A percentile compares a stretch with the other conserved stretches of the same genome.
phyloP scores from a whole-genome alignment of 2,113 vertebrate species.

The Climacteris rufus region DNA sequence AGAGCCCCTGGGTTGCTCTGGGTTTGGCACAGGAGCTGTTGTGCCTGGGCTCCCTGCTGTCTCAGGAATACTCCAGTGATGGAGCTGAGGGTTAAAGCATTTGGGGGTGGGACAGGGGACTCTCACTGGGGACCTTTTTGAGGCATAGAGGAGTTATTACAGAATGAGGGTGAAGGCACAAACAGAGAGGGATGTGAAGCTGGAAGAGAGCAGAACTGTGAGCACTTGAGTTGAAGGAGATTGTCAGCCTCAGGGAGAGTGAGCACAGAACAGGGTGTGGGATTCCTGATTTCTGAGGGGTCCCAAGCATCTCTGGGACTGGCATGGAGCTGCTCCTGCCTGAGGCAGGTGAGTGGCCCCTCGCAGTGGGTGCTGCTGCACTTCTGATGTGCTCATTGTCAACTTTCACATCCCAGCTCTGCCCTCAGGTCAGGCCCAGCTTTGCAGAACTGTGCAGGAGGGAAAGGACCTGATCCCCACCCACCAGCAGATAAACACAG shows the following conservation, averaged over 20 bases:
- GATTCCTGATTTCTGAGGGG: neutral
- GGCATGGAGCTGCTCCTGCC: neutral
- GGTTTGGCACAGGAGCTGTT: neutral
- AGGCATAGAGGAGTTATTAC: neutral
- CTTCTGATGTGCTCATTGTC: neutral
- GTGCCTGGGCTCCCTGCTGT: neutral
- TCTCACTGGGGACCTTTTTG: rapidly evolving
- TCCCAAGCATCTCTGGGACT: neutral
- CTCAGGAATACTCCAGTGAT: neutral
- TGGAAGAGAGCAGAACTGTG: neutral
- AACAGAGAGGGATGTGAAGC: neutral
- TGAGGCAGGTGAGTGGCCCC: neutral
- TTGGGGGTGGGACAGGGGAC: neutral
- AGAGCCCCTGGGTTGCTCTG: neutral
- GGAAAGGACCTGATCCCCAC: rapidly evolving
- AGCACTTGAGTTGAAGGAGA: neutral
- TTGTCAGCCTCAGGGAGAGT: neutral
- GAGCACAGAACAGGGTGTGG: neutral
- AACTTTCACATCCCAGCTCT: neutral
- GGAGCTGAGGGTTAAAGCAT: neutral
- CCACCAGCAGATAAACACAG: rapidly evolving
- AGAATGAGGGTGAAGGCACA: rapidly evolving
- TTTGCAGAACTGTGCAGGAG: neutral
- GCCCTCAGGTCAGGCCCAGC: neutral
- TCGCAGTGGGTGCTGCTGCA: rapidly evolving